Evolutionary conservation across 2,888 invertebrate genomes (phyloP).

Genomic region (Drosophila emarginata): DNA sequence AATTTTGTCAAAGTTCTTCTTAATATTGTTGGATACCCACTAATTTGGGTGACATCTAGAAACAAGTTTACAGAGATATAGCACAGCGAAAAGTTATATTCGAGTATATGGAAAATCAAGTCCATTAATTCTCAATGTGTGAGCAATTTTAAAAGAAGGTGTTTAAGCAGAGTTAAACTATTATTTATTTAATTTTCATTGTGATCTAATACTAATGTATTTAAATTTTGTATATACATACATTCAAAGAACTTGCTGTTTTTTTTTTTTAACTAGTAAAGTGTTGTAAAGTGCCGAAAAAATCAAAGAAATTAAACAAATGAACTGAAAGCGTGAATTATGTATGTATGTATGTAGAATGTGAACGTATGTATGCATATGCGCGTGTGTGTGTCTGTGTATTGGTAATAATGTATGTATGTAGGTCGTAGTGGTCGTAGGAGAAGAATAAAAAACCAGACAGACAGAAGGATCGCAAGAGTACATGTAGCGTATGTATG

Average conservation of each 20-base stretch:
- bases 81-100: not conserved
- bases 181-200: not conserved
- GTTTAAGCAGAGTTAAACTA: constrained; percentile 1
- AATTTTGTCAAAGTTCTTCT: not conserved
- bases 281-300: constrained; percentile 3
- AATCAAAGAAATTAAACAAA: not conserved
- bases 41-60: constrained; percentile 16
- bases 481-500: not conserved
- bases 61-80: constrained; percentile 11
- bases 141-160: not conserved
- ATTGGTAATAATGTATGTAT: constrained; percentile 21
- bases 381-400: constrained; percentile 9
- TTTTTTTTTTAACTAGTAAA: not conserved
- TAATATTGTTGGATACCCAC: constrained; percentile 17
- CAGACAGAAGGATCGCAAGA: not conserved
- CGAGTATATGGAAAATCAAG: not conserved
- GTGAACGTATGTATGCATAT: not conserved
- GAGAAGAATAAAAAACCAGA: constrained; percentile 26
- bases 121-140: not conserved
- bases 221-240: not conserved
- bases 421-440: constrained; percentile 46
- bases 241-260: not conserved
- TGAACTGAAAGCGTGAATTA: constrained; percentile 2
- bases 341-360: not conserved
- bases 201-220: not conserved